These are phyloP conservation scores for Thryonomys swinderianus DNA, from an alignment of 2,113 vertebrate genomes.

Conservation along the genomic window DNA sequence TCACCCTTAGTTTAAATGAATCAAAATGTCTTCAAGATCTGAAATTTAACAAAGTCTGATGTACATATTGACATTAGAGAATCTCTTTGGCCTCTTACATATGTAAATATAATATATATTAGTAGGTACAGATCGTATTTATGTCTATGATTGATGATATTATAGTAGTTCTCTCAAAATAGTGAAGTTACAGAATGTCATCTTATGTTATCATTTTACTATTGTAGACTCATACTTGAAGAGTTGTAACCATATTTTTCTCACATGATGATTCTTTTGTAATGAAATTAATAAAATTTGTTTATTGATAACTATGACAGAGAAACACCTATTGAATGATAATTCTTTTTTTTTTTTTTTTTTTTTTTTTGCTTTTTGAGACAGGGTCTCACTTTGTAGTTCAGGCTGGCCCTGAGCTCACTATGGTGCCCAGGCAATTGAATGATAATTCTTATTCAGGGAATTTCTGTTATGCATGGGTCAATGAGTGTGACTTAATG, in stretches of 20 bases:
- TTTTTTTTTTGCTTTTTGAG: too few species aligned
- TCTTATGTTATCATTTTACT: neutral
- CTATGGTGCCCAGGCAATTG: too few species aligned
- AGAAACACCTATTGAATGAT: neutral
- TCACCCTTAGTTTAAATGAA: neutral
- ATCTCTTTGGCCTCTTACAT: neutral
- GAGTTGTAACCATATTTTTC: neutral
- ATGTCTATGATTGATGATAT: neutral
- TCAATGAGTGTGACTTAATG: constrained; percentile 10
- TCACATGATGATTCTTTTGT: neutral
- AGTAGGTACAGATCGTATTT: neutral
- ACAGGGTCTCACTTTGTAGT: too few species aligned
- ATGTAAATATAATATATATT: neutral
- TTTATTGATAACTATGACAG: neutral
- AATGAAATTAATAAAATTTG: neutral
- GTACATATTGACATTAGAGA: neutral
- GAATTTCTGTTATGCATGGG: neutral
- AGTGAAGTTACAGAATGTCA: neutral
- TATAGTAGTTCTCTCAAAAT: neutral
- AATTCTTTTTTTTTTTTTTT: too few species aligned
- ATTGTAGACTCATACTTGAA: neutral
- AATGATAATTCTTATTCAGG: neutral
- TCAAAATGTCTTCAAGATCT: neutral
- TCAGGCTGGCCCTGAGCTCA: too few species aligned
- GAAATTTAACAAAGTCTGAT: neutral